Conservation (phyloP, 2,113 vertebrate genomes). For the Macrotus californicus region DNA sequence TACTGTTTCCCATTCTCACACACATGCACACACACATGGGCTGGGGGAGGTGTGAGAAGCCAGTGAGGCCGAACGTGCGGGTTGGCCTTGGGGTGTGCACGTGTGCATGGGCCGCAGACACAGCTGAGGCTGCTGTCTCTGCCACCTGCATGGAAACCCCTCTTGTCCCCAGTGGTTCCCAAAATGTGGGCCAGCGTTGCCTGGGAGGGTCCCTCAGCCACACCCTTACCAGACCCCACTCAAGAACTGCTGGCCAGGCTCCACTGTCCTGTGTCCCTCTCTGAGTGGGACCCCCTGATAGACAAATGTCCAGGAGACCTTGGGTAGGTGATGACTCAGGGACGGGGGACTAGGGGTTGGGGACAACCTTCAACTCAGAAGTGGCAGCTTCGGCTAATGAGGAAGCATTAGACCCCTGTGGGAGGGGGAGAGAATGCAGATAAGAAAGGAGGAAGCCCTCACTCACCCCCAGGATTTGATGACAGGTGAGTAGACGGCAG, state of each 20-base stretch:
- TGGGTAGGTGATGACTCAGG: background rate
- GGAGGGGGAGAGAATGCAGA: too few relatives aligned
- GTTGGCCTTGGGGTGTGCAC: background rate
- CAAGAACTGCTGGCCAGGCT: background rate
- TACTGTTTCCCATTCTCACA: background rate
- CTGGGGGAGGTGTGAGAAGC: background rate
- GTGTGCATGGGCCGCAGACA: background rate
- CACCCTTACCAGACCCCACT: background rate
- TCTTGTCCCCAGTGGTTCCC: background rate
- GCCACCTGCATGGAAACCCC: background rate
- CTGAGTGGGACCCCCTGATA: background rate
- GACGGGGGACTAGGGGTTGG: background rate
- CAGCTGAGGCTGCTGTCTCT: background rate
- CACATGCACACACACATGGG: background rate
- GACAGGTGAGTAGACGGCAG: too few relatives aligned
- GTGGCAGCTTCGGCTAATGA: too few relatives aligned
- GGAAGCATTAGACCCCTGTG: too few relatives aligned
- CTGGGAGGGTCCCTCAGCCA: too few relatives aligned
- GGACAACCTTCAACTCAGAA: too few relatives aligned
- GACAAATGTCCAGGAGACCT: background rate
- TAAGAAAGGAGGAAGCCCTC: too few relatives aligned
- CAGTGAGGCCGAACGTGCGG: background rate
- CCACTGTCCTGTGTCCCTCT: background rate
- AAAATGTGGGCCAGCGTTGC: background rate
- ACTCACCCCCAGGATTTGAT: fast-evolving